Base-by-base conservation (phyloP, 2,113 vertebrate species). In the Chlorodrepanis virens region DNA sequence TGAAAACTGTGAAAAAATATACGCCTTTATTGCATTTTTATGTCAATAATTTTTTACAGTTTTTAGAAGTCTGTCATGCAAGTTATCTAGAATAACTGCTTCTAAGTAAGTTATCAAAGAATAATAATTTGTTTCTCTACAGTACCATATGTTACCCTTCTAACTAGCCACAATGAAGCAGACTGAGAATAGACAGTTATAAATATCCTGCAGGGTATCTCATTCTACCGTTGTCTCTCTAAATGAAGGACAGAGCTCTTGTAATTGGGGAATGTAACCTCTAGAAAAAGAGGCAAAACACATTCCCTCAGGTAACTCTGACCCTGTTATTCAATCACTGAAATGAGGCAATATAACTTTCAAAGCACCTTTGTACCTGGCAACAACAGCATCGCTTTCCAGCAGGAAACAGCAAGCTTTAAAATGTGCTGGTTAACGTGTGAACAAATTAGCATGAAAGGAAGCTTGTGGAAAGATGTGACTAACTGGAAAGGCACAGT, bases 51-150 rank as follows among this genome's bases (percentile, higher is more conserved):
- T 76, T 71, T 86, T 74, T 13, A 64, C 7, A 65, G 22, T 61
- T 94, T 92, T 93, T 90, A 82, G 85, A 21, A 72, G 33, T 91
- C 65, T 91, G 50, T 83, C 52, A 57, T 74, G 40, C 33, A 74
- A 82, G 74, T 68, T 24, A 37, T 63, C 64, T 75, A 68, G 24
- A 89, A 71, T 72, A 94, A 96, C 64, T 85, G 27, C 19, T 84
- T 56, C 25, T 83, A 96, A 94, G 50, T 95, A 95, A 92, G 72
- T 90, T 91, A 96, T 92, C 92, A 85, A 68, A 88, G 65, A 89
- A 52, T 92, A 95, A 94, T 95, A 91, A 95, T 96, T 96, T 95
- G 92, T 92, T 94, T 96, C 95, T 97, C 93, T 77, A 39, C 79
- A 95, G 87, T 84, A 72, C 96, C 90, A 93, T 96, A 97, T 97